Percentiles rank a stretch among this genome's conserved stretches.
Evolutionary conservation across 2,888 invertebrate species (phyloP).

Genomic region (Clivina fossor): DNA sequence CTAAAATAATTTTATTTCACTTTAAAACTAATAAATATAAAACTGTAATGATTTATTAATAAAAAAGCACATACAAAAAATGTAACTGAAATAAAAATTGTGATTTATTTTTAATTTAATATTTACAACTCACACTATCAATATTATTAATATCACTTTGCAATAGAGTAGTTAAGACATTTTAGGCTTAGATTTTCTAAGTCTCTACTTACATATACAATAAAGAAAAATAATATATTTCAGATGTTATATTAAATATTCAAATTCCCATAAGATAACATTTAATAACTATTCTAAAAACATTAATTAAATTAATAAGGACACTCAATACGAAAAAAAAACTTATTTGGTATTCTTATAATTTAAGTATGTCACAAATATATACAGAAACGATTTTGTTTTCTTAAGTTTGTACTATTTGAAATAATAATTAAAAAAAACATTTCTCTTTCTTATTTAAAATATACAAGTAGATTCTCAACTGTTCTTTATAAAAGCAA

Average conservation of each 20-base stretch:
- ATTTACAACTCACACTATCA: conserved; percentile 30
- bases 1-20: no score
- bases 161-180: conserved; percentile 33
- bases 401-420: conserved; percentile 34
- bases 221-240: conserved; percentile 34
- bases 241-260: conserved; percentile 34
- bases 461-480: conserved; percentile 9
- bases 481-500: conserved; percentile 13
- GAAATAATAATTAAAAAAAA: conserved; percentile 17
- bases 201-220: conserved; percentile 29
- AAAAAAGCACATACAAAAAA: no score
- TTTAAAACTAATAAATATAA: no score
- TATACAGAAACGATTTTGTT: conserved; percentile 26
- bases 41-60: no score
- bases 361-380: conserved; percentile 31
- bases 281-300: conserved; percentile 29
- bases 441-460: conserved; percentile 5
- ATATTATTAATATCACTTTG: conserved; percentile 34
- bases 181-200: conserved; percentile 30
- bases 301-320: conserved; percentile 30
- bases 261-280: conserved; percentile 32
- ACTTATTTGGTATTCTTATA: conserved; percentile 30
- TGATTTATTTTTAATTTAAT: conserved; percentile 30
- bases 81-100: conserved; percentile 32
- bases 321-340: conserved; percentile 31